Conservation (phyloP, 2,888 invertebrate species). For the Acheta domesticus region DNA sequence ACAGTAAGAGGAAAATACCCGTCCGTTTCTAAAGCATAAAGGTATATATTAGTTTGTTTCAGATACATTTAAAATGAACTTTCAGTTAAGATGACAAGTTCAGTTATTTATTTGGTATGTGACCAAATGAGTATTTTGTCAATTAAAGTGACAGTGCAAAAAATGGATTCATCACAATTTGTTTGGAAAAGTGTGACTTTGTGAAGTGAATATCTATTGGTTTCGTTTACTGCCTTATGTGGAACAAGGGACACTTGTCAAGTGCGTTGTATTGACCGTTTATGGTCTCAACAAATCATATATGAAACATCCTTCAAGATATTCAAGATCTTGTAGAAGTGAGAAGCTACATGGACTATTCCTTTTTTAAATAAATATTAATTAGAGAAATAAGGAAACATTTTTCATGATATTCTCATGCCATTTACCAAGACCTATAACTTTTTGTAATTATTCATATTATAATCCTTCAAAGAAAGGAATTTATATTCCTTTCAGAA, state of each 20-base stretch:
- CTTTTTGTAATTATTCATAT: constrained; percentile 18
- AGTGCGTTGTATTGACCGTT: not conserved
- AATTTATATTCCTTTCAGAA: constrained; percentile 20
- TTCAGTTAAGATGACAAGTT: not conserved
- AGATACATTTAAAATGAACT: not conserved
- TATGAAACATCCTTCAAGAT: not conserved
- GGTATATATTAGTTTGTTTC: not conserved
- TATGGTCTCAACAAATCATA: not conserved
- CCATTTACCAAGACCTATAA: constrained; percentile 18
- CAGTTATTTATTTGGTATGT: constrained; percentile 10
- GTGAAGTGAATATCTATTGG: not conserved
- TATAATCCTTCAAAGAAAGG: constrained; percentile 18
- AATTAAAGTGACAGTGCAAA: not conserved
- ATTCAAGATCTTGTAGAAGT: not conserved
- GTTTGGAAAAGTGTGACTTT: not conserved
- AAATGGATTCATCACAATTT: not conserved
- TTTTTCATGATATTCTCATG: constrained; percentile 18
- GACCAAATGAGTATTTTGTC: constrained; percentile 3
- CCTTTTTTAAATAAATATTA: constrained; percentile 3
- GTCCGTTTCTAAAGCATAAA: constrained; percentile 6
- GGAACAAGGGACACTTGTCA: not conserved
- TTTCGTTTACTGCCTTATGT: not conserved
- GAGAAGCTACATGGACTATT: constrained; percentile 8
- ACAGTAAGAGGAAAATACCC: not conserved
- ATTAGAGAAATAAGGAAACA: constrained; percentile 18